Evolutionary conservation across 2,888 invertebrate genomes (phyloP).

Genomic region (Eupithecia exiguata): DNA sequence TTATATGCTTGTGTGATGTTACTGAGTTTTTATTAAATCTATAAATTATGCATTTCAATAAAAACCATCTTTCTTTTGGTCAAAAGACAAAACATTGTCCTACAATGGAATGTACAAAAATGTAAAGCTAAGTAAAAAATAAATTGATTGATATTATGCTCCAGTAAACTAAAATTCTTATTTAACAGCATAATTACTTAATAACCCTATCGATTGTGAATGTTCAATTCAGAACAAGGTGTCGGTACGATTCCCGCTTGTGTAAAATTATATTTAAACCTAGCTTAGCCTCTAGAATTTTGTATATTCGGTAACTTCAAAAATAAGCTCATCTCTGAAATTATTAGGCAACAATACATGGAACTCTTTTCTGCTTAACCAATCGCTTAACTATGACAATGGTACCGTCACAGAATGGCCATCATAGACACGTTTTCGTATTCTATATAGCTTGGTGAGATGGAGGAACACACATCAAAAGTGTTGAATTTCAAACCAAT

Average conservation of each 20-base stretch:
- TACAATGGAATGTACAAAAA: conserved; percentile 3
- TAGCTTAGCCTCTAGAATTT: neutral
- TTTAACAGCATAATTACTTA: neutral
- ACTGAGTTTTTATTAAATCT: neutral
- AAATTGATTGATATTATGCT: neutral
- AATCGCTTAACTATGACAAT: neutral
- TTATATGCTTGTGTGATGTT: neutral
- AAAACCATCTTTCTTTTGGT: neutral
- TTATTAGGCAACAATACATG: neutral
- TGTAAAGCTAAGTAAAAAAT: conserved; percentile 2
- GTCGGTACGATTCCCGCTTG: neutral
- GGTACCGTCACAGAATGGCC: neutral
- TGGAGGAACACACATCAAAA: neutral
- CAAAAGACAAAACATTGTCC: neutral
- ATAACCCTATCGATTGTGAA: neutral
- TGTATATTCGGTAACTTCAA: neutral
- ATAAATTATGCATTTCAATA: neutral
- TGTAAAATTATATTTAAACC: neutral
- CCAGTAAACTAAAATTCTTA: neutral
- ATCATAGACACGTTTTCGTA: neutral
- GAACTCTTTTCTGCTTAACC: neutral
- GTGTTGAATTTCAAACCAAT: neutral
- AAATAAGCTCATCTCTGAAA: neutral
- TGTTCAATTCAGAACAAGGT: neutral
- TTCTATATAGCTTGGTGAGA: neutral